phyloP scores from a whole-genome alignment of 2,797 vertebrate genomes.

The Poeciliopsis presidionis region DNA sequence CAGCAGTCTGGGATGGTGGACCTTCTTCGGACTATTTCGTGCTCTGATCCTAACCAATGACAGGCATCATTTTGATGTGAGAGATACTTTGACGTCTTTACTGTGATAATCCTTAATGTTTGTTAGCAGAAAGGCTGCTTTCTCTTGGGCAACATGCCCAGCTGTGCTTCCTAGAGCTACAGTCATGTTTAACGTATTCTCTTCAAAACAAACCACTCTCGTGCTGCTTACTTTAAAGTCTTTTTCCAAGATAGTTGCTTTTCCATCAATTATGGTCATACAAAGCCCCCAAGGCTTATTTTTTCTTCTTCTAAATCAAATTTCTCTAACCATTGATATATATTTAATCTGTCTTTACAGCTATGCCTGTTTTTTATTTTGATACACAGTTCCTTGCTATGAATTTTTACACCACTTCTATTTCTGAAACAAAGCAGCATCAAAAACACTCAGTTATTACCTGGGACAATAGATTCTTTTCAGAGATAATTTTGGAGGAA shows the following conservation, averaged over 20 bases:
- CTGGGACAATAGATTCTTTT: slow-evolving; percentile 37
- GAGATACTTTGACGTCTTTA: background rate
- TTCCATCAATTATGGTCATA: background rate
- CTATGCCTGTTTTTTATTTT: background rate
- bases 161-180: slow-evolving; percentile 1
- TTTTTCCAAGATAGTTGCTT: background rate
- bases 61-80: background rate
- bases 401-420: slow-evolving; percentile 8
- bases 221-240: background rate
- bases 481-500: slow-evolving; percentile 41
- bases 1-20: background rate
- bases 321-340: background rate
- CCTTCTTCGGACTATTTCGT: background rate
- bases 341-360: background rate
- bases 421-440: background rate
- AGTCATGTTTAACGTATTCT: slow-evolving; percentile 5
- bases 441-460: slow-evolving; percentile 24
- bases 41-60: background rate
- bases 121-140: background rate
- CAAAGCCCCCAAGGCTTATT: background rate
- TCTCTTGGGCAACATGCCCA: background rate
- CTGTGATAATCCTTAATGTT: slow-evolving; percentile 27
- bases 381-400: slow-evolving; percentile 1
- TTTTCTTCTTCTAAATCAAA: background rate
- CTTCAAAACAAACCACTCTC: background rate